Evolutionary conservation across 2,797 vertebrate species (phyloP).

Genomic region (Oceanodroma leucorhoa): DNA sequence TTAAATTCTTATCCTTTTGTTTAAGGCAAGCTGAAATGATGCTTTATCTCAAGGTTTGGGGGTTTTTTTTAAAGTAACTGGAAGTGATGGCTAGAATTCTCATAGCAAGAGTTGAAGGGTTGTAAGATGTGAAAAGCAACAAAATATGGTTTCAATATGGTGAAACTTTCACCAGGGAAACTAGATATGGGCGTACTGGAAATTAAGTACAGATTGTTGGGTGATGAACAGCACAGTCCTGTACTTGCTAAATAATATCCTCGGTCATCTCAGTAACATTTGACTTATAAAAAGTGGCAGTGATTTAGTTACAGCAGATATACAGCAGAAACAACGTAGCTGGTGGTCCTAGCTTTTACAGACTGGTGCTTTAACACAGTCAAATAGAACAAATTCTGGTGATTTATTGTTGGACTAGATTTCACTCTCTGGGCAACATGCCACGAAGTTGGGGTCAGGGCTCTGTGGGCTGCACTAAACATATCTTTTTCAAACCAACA

Average conservation of each 20-base stretch:
- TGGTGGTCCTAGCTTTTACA: conserved; percentile 36
- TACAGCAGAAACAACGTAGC: background rate
- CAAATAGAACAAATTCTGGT: conserved; percentile 25
- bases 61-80: background rate
- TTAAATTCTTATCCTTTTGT: background rate
- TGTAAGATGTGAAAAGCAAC: background rate
- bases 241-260: background rate
- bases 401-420: conserved; percentile 51
- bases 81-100: background rate
- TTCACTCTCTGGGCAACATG: conserved; percentile 32
- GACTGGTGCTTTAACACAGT: conserved; percentile 33
- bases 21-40: background rate
- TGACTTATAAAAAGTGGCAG: background rate
- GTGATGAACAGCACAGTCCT: background rate
- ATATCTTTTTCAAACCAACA: conserved; percentile 8
- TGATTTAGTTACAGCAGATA: conserved; percentile 13
- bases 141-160: conserved; percentile 46
- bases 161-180: conserved; percentile 9
- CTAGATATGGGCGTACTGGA: background rate
- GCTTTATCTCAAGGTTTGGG: background rate
- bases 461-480: background rate
- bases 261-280: background rate
- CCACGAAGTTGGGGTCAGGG: conserved; percentile 32
- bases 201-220: conserved; percentile 42
- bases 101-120: background rate